Percentiles rank a stretch among this genome's conserved stretches.
These are phyloP conservation scores for Oscheius sp. DNA, from an alignment of 2,888 invertebrate genomes.

Conservation along the genomic window DNA sequence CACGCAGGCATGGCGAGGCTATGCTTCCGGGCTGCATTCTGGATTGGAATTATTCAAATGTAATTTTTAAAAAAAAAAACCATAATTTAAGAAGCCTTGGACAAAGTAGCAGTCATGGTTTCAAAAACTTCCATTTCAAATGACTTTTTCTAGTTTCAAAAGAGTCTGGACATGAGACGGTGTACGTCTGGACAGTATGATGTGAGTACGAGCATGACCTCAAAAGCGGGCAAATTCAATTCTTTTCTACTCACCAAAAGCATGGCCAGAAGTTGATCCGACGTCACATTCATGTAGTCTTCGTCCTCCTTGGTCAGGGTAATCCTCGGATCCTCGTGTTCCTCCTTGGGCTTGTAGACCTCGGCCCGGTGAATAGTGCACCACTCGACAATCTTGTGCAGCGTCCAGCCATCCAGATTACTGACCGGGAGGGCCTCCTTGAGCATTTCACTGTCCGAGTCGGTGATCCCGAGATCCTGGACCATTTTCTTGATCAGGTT, in stretches of 20 bases:
- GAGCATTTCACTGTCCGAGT: not conserved
- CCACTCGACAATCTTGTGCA: conserved; percentile 22
- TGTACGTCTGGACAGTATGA: too few relatives aligned
- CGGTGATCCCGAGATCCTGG: conserved; percentile 17
- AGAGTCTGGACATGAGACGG: too few relatives aligned
- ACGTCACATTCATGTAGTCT: conserved; percentile 9
- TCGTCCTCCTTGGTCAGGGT: conserved; percentile 21
- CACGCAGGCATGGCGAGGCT: too few relatives aligned
- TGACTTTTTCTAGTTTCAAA: too few relatives aligned
- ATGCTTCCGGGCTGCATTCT: too few relatives aligned
- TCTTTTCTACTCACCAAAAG: not conserved
- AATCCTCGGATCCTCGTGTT: conserved; percentile 12
- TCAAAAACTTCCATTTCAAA: too few relatives aligned
- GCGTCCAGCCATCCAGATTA: conserved; percentile 9
- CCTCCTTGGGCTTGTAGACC: conserved; percentile 20
- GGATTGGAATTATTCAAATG: too few relatives aligned
- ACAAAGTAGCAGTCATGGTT: too few relatives aligned
- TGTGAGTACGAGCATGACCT: too few relatives aligned
- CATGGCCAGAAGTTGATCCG: conserved; percentile 2
- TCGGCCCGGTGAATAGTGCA: conserved; percentile 10
- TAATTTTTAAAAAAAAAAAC: too few relatives aligned
- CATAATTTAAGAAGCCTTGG: too few relatives aligned
- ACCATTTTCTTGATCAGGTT: conserved; percentile 25
- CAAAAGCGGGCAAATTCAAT: too few relatives aligned
- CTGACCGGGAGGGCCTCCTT: conserved; percentile 2